Percentiles rank a stretch among this genome's conserved stretches.
Evolutionary conservation across 2,113 vertebrate genomes (phyloP).

Genomic region (Trichechus manatus): DNA sequence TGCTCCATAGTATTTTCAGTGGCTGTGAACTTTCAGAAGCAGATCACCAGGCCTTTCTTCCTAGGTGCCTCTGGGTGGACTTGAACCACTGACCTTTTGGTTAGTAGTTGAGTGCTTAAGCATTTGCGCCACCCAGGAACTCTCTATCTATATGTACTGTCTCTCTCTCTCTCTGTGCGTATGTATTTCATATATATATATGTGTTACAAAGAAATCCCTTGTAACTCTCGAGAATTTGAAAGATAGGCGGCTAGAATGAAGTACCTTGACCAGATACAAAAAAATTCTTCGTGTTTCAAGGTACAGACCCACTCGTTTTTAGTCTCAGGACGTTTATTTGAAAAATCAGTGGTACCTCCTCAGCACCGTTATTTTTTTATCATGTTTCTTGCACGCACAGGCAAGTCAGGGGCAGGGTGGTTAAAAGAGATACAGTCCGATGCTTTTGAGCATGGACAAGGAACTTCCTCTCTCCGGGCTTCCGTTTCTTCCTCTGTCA

Average conservation of each 20-base stretch:
- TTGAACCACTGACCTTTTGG: too few relatives aligned
- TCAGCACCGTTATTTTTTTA: neutral
- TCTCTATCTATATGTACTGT: too few relatives aligned
- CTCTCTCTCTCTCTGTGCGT: too few relatives aligned
- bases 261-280: neutral
- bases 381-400: neutral
- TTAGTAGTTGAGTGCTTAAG: too few relatives aligned
- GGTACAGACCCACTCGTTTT: neutral
- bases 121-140: too few relatives aligned
- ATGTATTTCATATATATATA: neutral
- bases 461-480: neutral
- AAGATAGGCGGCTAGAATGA: neutral
- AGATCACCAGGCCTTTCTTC: too few relatives aligned
- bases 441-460: neutral
- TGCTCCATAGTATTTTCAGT: too few relatives aligned
- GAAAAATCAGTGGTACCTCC: neutral
- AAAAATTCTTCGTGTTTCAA: neutral
- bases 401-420: neutral
- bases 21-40: too few relatives aligned
- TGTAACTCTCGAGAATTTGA: slow-evolving; percentile 5
- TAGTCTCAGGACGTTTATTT: neutral
- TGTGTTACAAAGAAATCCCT: neutral
- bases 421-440: neutral
- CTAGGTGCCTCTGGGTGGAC: too few relatives aligned
- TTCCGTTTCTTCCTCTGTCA: neutral